phyloP scores from a whole-genome alignment of 1,140 invertebrate species.

The Rhysida immarginata region DNA sequence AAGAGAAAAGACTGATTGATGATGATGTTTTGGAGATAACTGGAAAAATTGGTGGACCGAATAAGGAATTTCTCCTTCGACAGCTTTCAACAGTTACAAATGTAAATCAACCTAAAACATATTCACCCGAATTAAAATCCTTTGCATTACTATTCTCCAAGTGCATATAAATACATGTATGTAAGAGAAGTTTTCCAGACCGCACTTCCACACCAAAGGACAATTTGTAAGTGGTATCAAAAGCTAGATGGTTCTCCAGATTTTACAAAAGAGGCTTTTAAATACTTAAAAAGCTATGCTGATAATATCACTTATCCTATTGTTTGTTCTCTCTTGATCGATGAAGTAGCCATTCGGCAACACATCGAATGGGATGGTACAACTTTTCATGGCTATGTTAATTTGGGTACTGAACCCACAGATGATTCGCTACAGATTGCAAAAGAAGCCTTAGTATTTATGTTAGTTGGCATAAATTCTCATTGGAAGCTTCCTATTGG shows the following conservation, averaged over 20 bases:
- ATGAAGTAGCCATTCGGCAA: conserved; percentile 28
- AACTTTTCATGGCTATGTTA: conserved; percentile 22
- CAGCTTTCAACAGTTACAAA: too few relatives aligned
- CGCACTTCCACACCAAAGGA: conserved; percentile 26
- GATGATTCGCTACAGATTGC: conserved; percentile 20
- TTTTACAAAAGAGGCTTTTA: conserved; percentile 26
- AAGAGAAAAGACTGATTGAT: not conserved
- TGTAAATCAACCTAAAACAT: not conserved
- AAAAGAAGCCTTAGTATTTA: conserved; percentile 26
- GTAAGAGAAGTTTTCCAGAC: conserved; percentile 25
- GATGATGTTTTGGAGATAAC: not conserved
- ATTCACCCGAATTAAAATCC: conserved; percentile 7
- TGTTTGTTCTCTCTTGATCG: conserved; percentile 22
- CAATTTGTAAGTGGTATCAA: conserved; percentile 28
- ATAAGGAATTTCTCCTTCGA: not conserved
- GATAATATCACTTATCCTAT: conserved; percentile 1
- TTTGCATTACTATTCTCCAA: conserved; percentile 28
- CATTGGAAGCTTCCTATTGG: conserved; percentile 25
- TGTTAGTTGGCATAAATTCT: conserved; percentile 21
- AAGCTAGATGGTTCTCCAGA: conserved; percentile 25
- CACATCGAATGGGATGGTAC: conserved; percentile 23
- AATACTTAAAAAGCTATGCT: conserved; percentile 21
- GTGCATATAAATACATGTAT: conserved; percentile 29
- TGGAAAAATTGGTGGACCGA: not conserved
- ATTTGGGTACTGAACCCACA: conserved; percentile 20